Evolutionary conservation across 2,888 invertebrate species (phyloP).

Genomic region (Balanococcus diminutus): DNA sequence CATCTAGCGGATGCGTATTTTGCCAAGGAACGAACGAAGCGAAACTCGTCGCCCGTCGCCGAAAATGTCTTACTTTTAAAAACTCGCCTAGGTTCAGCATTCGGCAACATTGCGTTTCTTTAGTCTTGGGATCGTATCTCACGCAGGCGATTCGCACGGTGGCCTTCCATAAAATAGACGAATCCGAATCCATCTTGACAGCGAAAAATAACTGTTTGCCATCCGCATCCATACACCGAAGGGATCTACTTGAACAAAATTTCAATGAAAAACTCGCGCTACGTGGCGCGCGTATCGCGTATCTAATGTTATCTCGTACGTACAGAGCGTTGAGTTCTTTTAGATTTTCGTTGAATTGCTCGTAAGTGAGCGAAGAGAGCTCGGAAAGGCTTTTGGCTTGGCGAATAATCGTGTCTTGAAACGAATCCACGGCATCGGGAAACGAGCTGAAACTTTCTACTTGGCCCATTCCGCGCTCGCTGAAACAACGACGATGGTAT

Average conservation of each 20-base stretch:
- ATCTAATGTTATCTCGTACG: slow-evolving; percentile 58
- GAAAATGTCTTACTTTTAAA: slow-evolving; percentile 64
- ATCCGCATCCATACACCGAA: slow-evolving; percentile 67
- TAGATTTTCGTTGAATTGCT: slow-evolving; percentile 67
- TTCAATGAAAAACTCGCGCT: background rate
- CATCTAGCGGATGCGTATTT: no score
- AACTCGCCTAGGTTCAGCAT: slow-evolving; percentile 70
- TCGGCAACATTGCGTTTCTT: slow-evolving; percentile 67
- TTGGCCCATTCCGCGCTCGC: slow-evolving; percentile 56
- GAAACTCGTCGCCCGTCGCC: no score
- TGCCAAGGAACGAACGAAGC: no score
- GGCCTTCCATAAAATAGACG: slow-evolving; percentile 72
- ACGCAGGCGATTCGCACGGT: slow-evolving; percentile 71
- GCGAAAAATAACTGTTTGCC: slow-evolving; percentile 71
- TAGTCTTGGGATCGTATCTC: slow-evolving; percentile 66
- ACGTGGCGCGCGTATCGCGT: background rate
- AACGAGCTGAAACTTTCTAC: slow-evolving; percentile 52
- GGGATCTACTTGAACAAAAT: slow-evolving; percentile 65
- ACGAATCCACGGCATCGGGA: slow-evolving; percentile 59
- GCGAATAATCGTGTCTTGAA: slow-evolving; percentile 60
- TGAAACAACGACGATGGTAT: no score
- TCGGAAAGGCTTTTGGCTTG: slow-evolving; percentile 63
- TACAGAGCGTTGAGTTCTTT: slow-evolving; percentile 70
- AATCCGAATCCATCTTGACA: slow-evolving; percentile 70
- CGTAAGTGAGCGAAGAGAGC: slow-evolving; percentile 65